A percentile compares a stretch with the other conserved stretches of the same genome.
These are phyloP conservation scores for Coenonympha glycerion DNA, from an alignment of 2,888 invertebrate species.

Conservation along the genomic window DNA sequence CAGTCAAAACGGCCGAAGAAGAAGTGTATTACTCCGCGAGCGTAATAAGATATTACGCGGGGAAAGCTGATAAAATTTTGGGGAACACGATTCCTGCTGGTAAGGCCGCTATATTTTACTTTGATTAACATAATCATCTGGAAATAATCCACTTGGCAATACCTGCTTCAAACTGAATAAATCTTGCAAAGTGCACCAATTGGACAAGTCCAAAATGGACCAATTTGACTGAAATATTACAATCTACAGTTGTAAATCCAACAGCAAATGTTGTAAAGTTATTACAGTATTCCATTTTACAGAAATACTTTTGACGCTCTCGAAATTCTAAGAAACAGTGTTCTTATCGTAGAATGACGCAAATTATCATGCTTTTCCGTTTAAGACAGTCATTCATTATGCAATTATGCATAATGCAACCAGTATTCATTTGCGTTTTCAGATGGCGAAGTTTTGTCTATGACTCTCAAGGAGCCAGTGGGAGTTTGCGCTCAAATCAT, in stretches of 20 bases:
- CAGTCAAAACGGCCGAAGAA: slow-evolving; percentile 81
- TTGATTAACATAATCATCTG: too few species aligned
- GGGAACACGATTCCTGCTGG: slow-evolving; percentile 84
- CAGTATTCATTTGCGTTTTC: slow-evolving; percentile 25
- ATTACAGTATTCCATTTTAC: neutral
- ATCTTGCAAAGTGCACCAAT: too few species aligned
- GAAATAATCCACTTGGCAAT: too few species aligned
- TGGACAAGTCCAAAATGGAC: too few species aligned
- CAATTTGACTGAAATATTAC: too few species aligned
- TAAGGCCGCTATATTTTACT: too few species aligned
- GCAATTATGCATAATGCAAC: neutral
- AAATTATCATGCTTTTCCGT: slow-evolving; percentile 36
- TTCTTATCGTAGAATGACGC: too few species aligned
- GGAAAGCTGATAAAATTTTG: slow-evolving; percentile 93
- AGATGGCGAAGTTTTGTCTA: slow-evolving; percentile 87
- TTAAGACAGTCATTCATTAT: neutral
- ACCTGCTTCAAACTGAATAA: too few species aligned
- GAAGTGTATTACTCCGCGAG: slow-evolving; percentile 80
- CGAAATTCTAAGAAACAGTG: too few species aligned
- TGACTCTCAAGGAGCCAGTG: slow-evolving; percentile 92
- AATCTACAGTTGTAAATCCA: too few species aligned
- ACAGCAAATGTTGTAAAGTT: too few species aligned
- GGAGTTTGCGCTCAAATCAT: slow-evolving; percentile 93
- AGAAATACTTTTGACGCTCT: neutral
- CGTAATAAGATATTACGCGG: slow-evolving; percentile 89